phyloP scores from a whole-genome alignment of 2,113 vertebrate species.

The Drymodes brunneopygia region DNA sequence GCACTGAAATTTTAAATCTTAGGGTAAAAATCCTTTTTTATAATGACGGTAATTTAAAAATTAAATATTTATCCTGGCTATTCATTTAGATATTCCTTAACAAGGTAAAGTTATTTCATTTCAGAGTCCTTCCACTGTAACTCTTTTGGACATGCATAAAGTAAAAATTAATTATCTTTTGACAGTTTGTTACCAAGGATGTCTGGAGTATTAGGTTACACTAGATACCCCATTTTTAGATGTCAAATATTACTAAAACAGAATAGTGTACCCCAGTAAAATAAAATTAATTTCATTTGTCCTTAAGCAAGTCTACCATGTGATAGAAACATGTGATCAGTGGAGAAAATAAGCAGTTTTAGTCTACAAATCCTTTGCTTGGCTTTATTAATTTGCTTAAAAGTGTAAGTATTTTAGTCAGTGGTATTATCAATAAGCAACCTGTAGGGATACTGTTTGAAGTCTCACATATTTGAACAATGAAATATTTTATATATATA shows the following conservation, averaged over 20 bases:
- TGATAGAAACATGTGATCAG: not conserved
- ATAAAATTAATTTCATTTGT: not conserved
- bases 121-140: not conserved
- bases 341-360: not conserved
- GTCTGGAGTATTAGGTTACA: not conserved
- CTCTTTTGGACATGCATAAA: not conserved
- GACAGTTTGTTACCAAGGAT: not conserved
- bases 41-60: not conserved
- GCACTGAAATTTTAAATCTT: not conserved
- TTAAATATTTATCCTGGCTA: not conserved
- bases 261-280: not conserved
- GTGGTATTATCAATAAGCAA: not conserved
- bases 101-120: not conserved
- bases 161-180: not conserved
- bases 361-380: not conserved
- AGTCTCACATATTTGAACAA: not conserved
- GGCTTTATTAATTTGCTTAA: not conserved
- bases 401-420: not conserved
- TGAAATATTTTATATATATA: not conserved
- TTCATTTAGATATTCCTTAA: not conserved
- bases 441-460: not conserved
- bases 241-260: not conserved
- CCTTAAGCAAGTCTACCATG: not conserved
- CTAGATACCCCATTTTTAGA: not conserved
- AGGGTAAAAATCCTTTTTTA: not conserved